These are phyloP conservation scores for Galbula dea DNA, from an alignment of 2,113 vertebrate genomes.

Conservation along the genomic window DNA sequence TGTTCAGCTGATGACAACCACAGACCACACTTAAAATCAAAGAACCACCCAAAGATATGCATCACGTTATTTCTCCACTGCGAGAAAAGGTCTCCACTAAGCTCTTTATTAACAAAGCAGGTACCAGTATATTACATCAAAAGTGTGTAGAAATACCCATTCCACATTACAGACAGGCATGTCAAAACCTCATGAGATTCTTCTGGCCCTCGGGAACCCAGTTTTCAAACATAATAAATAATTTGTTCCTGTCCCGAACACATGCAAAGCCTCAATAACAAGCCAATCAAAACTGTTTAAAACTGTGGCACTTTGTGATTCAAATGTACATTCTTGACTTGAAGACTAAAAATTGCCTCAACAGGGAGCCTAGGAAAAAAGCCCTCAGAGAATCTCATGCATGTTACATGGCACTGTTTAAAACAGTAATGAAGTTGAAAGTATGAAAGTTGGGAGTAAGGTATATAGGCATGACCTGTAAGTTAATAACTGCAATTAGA, in stretches of 20 bases:
- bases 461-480: neutral
- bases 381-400: neutral
- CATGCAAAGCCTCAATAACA: neutral
- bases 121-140: neutral
- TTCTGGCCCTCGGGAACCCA: neutral
- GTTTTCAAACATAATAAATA: neutral
- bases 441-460: neutral
- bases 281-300: neutral
- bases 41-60: neutral
- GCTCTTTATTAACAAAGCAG: neutral
- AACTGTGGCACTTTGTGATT: neutral
- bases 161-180: neutral
- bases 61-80: neutral
- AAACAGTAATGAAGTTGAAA: neutral
- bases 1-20: no score
- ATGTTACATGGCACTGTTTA: neutral
- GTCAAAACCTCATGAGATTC: neutral
- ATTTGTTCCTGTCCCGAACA: neutral
- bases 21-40: neutral
- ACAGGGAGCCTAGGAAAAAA: neutral
- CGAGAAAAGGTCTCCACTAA: neutral
- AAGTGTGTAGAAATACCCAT: neutral
- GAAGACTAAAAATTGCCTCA: neutral
- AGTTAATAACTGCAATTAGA: neutral
- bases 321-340: rapidly evolving